Evolutionary conservation across 1,140 invertebrate species (phyloP).

Genomic region (Drosophila hydei): DNA sequence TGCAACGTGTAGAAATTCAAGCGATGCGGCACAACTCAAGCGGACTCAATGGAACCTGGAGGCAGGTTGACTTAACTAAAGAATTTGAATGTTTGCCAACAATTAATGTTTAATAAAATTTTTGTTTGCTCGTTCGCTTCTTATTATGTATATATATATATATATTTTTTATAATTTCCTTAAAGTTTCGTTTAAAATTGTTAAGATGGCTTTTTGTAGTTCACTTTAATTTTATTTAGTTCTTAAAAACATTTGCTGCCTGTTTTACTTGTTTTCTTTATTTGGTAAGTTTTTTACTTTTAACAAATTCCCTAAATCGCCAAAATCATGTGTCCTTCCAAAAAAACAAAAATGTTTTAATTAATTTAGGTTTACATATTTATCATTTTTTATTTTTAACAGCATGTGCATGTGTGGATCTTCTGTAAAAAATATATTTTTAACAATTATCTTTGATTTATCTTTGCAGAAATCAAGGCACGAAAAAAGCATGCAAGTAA

Average conservation of each 20-base stretch:
- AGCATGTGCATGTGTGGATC: slow-evolving; percentile 11
- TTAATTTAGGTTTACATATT: slow-evolving; percentile 15
- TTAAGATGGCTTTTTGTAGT: slow-evolving; percentile 21
- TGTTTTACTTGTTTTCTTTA: slow-evolving; percentile 39
- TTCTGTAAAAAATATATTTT: neutral
- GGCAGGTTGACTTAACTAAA: slow-evolving; percentile 76
- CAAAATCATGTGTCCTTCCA: slow-evolving; percentile 33
- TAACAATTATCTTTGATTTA: slow-evolving; percentile 19
- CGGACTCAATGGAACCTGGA: slow-evolving; percentile 75
- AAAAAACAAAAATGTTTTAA: neutral
- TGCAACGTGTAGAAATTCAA: slow-evolving; percentile 75
- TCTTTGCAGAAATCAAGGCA: slow-evolving; percentile 89
- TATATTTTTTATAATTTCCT: slow-evolving; percentile 3
- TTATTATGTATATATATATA: slow-evolving; percentile 35
- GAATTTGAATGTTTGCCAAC: slow-evolving; percentile 54
- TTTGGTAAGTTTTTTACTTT: slow-evolving; percentile 65
- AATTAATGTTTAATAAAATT: slow-evolving; percentile 55
- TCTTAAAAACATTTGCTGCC: slow-evolving; percentile 51
- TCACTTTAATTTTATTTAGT: slow-evolving; percentile 26
- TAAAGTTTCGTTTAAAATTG: slow-evolving; percentile 1
- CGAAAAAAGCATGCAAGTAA: slow-evolving; percentile 89
- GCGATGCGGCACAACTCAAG: slow-evolving; percentile 73
- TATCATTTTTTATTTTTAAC: slow-evolving; percentile 50
- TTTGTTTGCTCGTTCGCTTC: slow-evolving; percentile 30
- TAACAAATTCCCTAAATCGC: slow-evolving; percentile 34